Base-by-base conservation (phyloP, 2,888 invertebrate genomes). In the Dryadula phaetusa region DNA sequence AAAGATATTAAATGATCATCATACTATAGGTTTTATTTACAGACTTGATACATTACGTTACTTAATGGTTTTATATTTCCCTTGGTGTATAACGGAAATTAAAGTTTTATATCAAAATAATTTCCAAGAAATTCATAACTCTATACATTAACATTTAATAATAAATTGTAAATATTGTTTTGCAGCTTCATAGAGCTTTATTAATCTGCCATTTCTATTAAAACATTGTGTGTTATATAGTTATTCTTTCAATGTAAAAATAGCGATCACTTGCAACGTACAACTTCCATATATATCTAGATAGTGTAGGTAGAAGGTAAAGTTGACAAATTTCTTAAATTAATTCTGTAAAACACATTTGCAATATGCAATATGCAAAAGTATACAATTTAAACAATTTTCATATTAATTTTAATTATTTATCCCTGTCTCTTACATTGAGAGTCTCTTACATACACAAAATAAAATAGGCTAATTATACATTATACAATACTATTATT, bases 1-100 rank as follows among this genome's bases (percentile, higher is more conserved):
- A 28, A 46, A 44, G 42, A 25, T 25, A 8, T 65, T 14, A 40
- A 20, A n/a, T 20, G n/a, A 56, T n/a, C 20, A 10, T 52, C 16
- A 12, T 10, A 52, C 8, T 32, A n/a, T n/a, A 12, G 8, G 4
- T 5, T 28, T 16, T 16, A 16, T 49, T 16, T 4, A 16, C 2
- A 47, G 25, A 8, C 22, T 25, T 25, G 16, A 4, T 16, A 5
- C 0, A 16, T 16, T 25, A 22, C 2, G n/a, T 2, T 49, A 25
- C 6, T 6, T 25, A 28, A 52, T 0, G 4, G 52, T 28, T 52
- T 25, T 32, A 10, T 16, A 52, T 16, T 25, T 52, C 32, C 16
- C 32, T 2, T 2, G 10, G 16, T n/a, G n/a, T 49, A 22, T 20
- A 22, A 47, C 1, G 47, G 22, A 47, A 47, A 47, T 25, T 25